Percentiles rank a stretch among this genome's conserved stretches.
Conservation (phyloP, 2,113 vertebrate genomes). For the Etheostoma spectabile region DNA sequence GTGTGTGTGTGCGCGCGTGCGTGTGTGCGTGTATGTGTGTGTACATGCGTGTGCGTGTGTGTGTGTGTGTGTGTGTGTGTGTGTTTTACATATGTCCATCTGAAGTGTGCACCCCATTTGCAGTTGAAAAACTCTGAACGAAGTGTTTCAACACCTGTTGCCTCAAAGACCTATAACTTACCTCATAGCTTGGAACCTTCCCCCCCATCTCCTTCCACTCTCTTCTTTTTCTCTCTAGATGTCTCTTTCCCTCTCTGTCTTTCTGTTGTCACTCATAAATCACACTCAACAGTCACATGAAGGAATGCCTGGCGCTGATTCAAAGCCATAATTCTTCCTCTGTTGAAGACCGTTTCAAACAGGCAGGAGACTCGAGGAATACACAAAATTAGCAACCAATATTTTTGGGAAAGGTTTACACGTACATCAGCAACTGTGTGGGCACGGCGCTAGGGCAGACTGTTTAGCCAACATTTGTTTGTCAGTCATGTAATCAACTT, state of each 20-base stretch:
- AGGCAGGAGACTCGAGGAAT: conserved; percentile 60
- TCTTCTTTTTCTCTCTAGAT: background rate
- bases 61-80: background rate
- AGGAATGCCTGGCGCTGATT: conserved; percentile 68
- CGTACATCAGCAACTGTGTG: conserved; percentile 41
- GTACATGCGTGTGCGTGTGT: no score
- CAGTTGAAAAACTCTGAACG: conserved; percentile 11
- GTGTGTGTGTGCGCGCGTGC: background rate
- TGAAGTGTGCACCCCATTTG: conserved; percentile 22
- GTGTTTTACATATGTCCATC: conserved; percentile 4
- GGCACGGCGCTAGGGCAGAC: conserved; percentile 42
- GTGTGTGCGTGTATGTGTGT: no score
- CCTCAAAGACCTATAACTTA: conserved; percentile 46
- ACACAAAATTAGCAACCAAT: conserved; percentile 64
- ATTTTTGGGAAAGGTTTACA: conserved; percentile 58
- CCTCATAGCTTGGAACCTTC: conserved; percentile 56
- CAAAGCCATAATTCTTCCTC: conserved; percentile 62
- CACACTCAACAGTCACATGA: conserved; percentile 60
- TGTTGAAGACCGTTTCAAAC: conserved; percentile 55
- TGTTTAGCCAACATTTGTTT: conserved; percentile 57
- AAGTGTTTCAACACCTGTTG: conserved; percentile 63
- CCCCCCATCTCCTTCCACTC: conserved; percentile 6
- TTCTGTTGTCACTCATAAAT: conserved; percentile 73
- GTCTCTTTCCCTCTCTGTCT: conserved; percentile 18
- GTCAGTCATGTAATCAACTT: conserved; percentile 61